Evolutionary conservation across 1,140 invertebrate species (phyloP).

Genomic region (Drosophila ogumai): DNA sequence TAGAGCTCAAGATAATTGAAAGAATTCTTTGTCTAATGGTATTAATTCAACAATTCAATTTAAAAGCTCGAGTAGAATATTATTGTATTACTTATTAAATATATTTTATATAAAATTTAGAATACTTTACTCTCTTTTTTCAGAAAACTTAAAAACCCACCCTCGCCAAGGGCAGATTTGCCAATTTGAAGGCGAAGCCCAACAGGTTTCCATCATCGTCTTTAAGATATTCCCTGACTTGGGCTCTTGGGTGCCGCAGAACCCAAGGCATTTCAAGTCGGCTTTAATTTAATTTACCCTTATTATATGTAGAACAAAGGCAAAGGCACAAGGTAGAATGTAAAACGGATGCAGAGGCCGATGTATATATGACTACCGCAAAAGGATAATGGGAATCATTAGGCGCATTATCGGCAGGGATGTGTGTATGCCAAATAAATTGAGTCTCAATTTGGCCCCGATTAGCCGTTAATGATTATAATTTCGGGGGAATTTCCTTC

Average conservation of each 20-base stretch:
- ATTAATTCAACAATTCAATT: not conserved
- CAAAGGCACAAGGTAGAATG: slow-evolving; percentile 11
- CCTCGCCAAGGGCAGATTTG: slow-evolving; percentile 10
- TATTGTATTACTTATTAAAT: not conserved
- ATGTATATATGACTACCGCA: slow-evolving; percentile 51
- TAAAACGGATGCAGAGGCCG: slow-evolving; percentile 24
- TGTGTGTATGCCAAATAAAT: slow-evolving; percentile 60
- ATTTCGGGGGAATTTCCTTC: slow-evolving; percentile 51
- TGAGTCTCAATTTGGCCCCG: slow-evolving; percentile 59
- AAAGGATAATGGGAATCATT: slow-evolving; percentile 68
- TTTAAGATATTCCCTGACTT: slow-evolving; percentile 26
- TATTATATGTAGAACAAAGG: slow-evolving; percentile 61
- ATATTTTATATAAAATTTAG: not conserved
- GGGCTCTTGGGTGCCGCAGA: slow-evolving; percentile 19
- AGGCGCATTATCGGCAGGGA: slow-evolving; percentile 39
- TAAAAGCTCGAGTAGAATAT: not conserved
- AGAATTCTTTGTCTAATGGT: not conserved
- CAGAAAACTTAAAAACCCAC: not conserved
- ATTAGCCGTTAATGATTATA: slow-evolving; percentile 68
- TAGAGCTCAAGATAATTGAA: too few relatives aligned
- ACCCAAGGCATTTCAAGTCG: slow-evolving; percentile 31
- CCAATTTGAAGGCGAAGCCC: slow-evolving; percentile 29
- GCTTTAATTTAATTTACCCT: slow-evolving; percentile 70
- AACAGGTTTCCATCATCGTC: slow-evolving; percentile 53
- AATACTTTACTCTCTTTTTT: not conserved